Evolutionary conservation across 1,140 invertebrate genomes (phyloP).

Genomic region (Halictus rubicundus): DNA sequence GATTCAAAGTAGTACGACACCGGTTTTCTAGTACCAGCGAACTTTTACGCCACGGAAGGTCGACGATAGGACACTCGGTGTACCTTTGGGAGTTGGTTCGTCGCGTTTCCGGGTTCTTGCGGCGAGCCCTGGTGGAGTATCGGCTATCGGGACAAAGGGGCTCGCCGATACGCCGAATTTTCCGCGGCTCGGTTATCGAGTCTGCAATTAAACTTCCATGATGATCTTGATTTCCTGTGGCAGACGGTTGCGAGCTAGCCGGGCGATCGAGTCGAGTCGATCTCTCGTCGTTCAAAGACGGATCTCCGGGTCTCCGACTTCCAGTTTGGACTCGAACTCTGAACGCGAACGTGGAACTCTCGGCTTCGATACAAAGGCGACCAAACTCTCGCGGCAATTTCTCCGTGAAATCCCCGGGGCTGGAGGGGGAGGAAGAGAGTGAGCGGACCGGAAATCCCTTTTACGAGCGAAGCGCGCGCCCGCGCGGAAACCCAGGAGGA

Average conservation of each 20-base stretch:
- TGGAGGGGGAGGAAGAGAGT: no score
- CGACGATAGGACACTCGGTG: no score
- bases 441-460: conserved; percentile 25
- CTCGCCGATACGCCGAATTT: not conserved
- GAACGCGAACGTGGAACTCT: not conserved
- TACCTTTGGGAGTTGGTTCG: not conserved
- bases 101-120: not conserved
- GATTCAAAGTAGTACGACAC: no score
- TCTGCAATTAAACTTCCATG: conserved; percentile 8
- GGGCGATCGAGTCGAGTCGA: no score
- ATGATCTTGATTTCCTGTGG: not conserved
- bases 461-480: not conserved
- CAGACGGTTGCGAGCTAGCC: no score
- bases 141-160: not conserved
- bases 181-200: not conserved
- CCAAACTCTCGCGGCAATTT: conserved; percentile 33
- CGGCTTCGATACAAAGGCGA: conserved; percentile 31
- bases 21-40: no score
- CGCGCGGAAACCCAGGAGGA: not conserved
- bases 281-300: no score
- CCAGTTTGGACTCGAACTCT: not conserved
- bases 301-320: no score
- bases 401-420: not conserved
- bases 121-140: not conserved
- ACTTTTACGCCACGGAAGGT: no score